Evolutionary conservation across 1,140 invertebrate species (phyloP).

Genomic region (Tyrophagus putrescentiae): DNA sequence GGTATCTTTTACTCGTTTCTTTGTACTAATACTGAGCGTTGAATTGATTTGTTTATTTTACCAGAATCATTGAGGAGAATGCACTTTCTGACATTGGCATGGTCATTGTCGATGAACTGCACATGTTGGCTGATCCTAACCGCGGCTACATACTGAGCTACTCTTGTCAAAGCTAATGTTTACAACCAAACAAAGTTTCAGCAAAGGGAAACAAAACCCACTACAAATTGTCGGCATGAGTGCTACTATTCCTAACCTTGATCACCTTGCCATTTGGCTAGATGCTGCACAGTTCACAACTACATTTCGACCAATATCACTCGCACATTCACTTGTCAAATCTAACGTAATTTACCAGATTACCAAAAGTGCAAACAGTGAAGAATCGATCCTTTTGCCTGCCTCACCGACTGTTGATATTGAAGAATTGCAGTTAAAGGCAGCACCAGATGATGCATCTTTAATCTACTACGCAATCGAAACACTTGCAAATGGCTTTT

Average conservation of each 20-base stretch:
- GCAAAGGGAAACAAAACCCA: too few relatives aligned
- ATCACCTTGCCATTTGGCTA: constrained; percentile 67
- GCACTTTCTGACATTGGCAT: constrained; percentile 44
- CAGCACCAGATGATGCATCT: constrained; percentile 39
- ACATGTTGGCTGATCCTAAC: constrained; percentile 73
- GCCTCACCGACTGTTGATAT: neutral
- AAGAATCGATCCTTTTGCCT: neutral
- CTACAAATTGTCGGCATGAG: constrained; percentile 95
- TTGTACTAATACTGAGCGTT: constrained; percentile 17
- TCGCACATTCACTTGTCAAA: constrained; percentile 63
- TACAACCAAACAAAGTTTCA: too few relatives aligned
- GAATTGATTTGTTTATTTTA: neutral
- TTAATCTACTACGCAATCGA: constrained; percentile 64
- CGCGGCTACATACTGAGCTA: constrained; percentile 85
- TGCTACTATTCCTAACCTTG: constrained; percentile 81
- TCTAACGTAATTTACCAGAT: constrained; percentile 28
- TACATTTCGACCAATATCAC: constrained; percentile 73
- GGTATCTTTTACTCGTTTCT: too few relatives aligned
- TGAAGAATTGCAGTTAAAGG: neutral
- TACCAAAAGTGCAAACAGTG: too few relatives aligned
- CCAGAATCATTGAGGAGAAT: constrained; percentile 30
- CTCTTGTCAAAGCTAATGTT: constrained; percentile 82
- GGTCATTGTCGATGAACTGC: constrained; percentile 86
- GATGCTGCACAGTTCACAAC: constrained; percentile 69
- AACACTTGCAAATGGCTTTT: constrained; percentile 64